Base-by-base conservation (phyloP, 2,113 vertebrate genomes). In the Malurus elegans region DNA sequence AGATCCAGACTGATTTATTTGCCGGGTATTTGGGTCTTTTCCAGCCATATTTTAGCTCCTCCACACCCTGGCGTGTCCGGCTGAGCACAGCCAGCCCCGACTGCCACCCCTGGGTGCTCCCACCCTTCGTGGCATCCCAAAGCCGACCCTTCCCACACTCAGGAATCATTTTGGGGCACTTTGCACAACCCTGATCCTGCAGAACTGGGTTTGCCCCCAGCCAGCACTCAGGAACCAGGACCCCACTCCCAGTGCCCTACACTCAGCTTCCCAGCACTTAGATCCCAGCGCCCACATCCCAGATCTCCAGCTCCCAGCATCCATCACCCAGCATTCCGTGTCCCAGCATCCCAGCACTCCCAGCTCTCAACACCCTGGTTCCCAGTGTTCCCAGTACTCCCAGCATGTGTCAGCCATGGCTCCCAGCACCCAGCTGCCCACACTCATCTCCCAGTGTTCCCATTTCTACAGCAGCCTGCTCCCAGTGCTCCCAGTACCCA, bases 81-180 rank as follows among this genome's bases (percentile, higher is more conserved):
- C 48, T 58, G 58, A 87, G 42, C 61, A 38, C 0, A 0, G 16
- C 14, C 18, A 34, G 56, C 45, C 60, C 36, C 0, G 0, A 42
- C 47, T 82, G 57, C 38, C 48, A 66, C 51, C 44, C 34, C 1
- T 18, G 57, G 34, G 24, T 61, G 31, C 19, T 86, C 25, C 72
- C 1, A 3, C 15, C 34, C 42, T 29, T 67, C 0, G 0, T 57
- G 24, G 42, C 47, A 53, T 42, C 29, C 11, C 1, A 66, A 65
- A 75, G 21, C 71, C 7, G 4, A 19, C 31, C 12, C 21, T 61
- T 78, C 44, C 50, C 6, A 8, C 44, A 11, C 58, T 26, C 25
- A 7, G 76, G 64, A 76, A 25, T 70, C 21, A 71, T 66, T 62
- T 1, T 15, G 60, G 51, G 79, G 18, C 31, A 21, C 3, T 66